phyloP scores from a whole-genome alignment of 2,113 vertebrate genomes.

The Cercocebus atys region DNA sequence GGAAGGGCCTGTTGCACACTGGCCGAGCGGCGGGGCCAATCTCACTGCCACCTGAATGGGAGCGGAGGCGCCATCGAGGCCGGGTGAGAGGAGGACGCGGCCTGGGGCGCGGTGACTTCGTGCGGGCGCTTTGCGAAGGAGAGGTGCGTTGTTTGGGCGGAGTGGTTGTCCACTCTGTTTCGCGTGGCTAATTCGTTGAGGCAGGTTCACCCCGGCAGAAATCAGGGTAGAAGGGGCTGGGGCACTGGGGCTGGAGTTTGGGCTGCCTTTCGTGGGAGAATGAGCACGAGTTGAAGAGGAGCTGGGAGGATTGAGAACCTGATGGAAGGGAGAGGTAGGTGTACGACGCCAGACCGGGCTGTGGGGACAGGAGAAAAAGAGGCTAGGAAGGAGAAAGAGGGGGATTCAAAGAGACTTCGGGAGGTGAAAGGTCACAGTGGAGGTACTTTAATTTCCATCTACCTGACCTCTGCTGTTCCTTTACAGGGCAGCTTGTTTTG shows the following conservation, averaged over 20 bases:
- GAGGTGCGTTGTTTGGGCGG: neutral
- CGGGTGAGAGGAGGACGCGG: neutral
- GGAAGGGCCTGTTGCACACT: neutral
- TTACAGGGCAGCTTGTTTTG: neutral
- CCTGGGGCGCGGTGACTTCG: fast-evolving
- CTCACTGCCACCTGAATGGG: neutral
- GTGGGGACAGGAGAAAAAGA: neutral
- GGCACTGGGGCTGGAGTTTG: neutral
- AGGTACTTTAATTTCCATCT: neutral
- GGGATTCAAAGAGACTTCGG: neutral
- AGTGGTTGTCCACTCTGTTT: neutral
- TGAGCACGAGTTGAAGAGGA: neutral
- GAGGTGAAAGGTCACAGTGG: neutral
- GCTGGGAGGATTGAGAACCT: neutral
- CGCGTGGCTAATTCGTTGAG: fast-evolving
- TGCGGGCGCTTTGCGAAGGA: neutral
- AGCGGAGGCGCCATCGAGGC: neutral
- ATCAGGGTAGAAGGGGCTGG: neutral
- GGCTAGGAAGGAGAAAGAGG: neutral
- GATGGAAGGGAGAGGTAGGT: neutral
- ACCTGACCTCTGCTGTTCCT: neutral
- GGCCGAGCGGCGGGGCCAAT: fast-evolving
- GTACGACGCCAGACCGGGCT: too few species aligned
- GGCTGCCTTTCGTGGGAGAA: neutral
- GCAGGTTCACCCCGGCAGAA: neutral